These are phyloP conservation scores for Caenorhabditis zanzibari DNA, from an alignment of 2,888 invertebrate species.

Conservation along the genomic window DNA sequence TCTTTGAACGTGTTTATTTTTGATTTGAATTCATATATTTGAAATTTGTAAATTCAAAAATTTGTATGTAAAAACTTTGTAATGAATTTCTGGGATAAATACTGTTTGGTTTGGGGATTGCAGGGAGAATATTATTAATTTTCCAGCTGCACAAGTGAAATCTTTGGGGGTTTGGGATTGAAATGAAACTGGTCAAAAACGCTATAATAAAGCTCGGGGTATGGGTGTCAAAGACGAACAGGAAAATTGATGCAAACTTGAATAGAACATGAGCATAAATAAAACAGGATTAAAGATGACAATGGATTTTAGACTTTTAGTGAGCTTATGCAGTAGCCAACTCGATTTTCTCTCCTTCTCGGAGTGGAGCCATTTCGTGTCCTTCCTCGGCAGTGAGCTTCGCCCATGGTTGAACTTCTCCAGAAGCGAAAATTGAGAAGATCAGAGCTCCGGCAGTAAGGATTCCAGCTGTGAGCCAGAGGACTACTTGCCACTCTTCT, in stretches of 20 bases:
- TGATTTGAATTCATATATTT: not conserved
- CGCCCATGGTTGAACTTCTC: slow-evolving; percentile 74
- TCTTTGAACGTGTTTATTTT: slow-evolving; percentile 46
- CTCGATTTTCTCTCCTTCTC: slow-evolving; percentile 63
- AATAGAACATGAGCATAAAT: slow-evolving; percentile 22
- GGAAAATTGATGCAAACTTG: slow-evolving; percentile 1
- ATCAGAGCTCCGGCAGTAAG: slow-evolving; percentile 84
- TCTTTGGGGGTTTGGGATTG: slow-evolving; percentile 15
- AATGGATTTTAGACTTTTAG: too few relatives aligned
- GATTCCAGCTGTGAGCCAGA: slow-evolving; percentile 82
- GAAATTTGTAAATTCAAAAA: too few relatives aligned
- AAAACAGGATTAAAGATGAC: not conserved
- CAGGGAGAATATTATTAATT: not conserved
- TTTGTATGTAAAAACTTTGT: slow-evolving; percentile 15
- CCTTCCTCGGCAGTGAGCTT: slow-evolving; percentile 63
- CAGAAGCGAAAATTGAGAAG: slow-evolving; percentile 78
- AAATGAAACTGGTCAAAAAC: not conserved
- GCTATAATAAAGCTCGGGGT: slow-evolving; percentile 45
- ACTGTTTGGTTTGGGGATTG: slow-evolving; percentile 24
- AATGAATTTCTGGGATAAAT: slow-evolving; percentile 32
- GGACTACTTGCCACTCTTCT: slow-evolving; percentile 82
- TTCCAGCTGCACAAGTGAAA: slow-evolving; percentile 43
- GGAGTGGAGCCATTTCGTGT: slow-evolving; percentile 68
- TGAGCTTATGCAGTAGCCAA: slow-evolving; percentile 44
- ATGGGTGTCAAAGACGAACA: slow-evolving; percentile 14